Evolutionary conservation across 2,797 vertebrate species (phyloP), one percentile per base, ranked within the genome.

Genomic region (Melanotaenia trifasciata): DNA sequence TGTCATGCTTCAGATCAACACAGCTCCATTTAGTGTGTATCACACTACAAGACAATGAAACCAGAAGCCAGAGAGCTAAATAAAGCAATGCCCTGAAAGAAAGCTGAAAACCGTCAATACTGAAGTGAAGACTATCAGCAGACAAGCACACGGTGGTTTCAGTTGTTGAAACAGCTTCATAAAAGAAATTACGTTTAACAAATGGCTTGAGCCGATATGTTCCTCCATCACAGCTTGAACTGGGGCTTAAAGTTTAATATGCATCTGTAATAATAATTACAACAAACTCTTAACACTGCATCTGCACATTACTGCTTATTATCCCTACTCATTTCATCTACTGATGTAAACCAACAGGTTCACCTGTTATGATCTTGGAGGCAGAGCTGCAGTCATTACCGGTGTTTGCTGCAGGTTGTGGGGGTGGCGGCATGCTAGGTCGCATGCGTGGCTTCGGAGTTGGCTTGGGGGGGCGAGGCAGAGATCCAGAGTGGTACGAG

Each of bases 291-390:
- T 0, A 26, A 28, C 24, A 28, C 24, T 54, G 51, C 22, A 54
- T 13, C 51, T 54, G 22, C 9, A 24, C 3, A 4, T 58, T 35
- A 53, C 5, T 45, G 11, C 12, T 28, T 11, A 12, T 1, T 0
- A 32, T 26, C 45, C 40, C 20, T 58, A 12, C 51, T 54, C 14
- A 28, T 54, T 16, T 16, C 22, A 28, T 20, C 0, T 20, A 2
- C 40, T 12, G 16, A 26, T n/a, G 40, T 6, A 14, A 24, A 51
- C 18, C 40, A 4, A 13, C 12, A 50, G 14, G 20, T 61, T 94
- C 92, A 99, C 98, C 98, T 51, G 97, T 98, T 61, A 98, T 96
- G 2, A 98, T 91, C 79, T 91, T 98, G 82, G 97, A 98, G 5
- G 96, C 91, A 0, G 97, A 97, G 32, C 81, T 83, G 0, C 88